Percentiles rank a stretch among this genome's conserved stretches.
Evolutionary conservation across 2,113 vertebrate species (phyloP).

Genomic region (Sander vitreus): DNA sequence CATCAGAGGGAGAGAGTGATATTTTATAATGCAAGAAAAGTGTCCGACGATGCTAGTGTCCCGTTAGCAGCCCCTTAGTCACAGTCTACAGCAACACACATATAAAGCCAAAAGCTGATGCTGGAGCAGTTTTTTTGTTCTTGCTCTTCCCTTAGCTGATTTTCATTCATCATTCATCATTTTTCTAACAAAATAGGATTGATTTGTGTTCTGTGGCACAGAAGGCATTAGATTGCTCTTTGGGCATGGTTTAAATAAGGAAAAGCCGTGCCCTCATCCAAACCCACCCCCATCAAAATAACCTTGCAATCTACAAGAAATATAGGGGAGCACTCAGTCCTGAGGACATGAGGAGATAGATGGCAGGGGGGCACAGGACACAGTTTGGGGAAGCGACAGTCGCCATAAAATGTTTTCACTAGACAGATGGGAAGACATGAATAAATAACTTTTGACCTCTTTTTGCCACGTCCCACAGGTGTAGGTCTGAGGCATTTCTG

Average conservation of each 20-base stretch:
- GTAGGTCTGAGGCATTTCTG: background rate
- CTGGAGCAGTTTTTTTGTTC: constrained; percentile 1
- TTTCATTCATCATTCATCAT: background rate
- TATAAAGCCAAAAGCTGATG: constrained; percentile 34
- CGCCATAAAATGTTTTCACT: constrained; percentile 30
- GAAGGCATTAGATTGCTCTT: constrained; percentile 61
- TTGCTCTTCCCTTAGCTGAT: constrained; percentile 52
- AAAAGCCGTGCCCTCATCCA: constrained; percentile 26
- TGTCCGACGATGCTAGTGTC: constrained; percentile 14
- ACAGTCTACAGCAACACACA: constrained; percentile 3
- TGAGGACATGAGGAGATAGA: constrained; percentile 23
- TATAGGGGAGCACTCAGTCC: background rate
- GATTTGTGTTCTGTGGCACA: constrained; percentile 40
- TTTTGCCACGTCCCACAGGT: constrained; percentile 15
- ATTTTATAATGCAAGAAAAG: constrained; percentile 27
- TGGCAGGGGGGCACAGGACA: constrained; percentile 32
- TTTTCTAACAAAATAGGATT: constrained; percentile 64
- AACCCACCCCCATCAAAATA: background rate
- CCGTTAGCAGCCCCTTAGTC: background rate
- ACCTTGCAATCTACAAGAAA: constrained; percentile 7
- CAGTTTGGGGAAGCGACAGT: constrained; percentile 30
- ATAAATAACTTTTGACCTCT: constrained; percentile 56
- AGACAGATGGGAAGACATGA: constrained; percentile 60
- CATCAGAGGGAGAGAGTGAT: constrained; percentile 32
- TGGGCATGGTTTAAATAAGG: constrained; percentile 36